Evolutionary conservation across 2,797 vertebrate species (phyloP), one percentile per base, ranked within the genome.

Genomic region (Alcedo atthis): DNA sequence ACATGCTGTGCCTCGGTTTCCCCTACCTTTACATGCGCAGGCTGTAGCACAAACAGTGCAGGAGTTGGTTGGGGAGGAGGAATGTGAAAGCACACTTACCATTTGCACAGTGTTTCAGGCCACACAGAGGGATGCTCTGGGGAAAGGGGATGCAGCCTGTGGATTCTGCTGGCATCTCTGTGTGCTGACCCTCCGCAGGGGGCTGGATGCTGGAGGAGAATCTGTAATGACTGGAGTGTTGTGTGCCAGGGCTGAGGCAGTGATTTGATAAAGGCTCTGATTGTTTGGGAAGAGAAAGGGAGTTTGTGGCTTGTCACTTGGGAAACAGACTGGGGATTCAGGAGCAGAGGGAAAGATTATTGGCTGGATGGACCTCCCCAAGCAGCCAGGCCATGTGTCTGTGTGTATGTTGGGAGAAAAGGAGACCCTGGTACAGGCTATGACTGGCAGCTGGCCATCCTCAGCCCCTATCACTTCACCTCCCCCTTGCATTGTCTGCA

Each of bases 261-360:
- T 11, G 57, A 89, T 87, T 97, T 66, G 25, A 92, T 98, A 94
- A 98, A 97, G 91, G 95, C 93, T 84, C 90, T 91, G 87, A 97
- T 97, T 98, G 97, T 98, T 96, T 96, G 95, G 90, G 89, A 93
- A 95, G 90, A 97, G 97, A 98, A 98, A 96, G 48, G 96, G 96
- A 96, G 95, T 96, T 96, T 97, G 97, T 98, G 95, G 94, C 84
- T 70, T 57, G 68, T 90, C 89, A 80, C 86, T 96, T 69, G 73
- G 74, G 90, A 96, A 97, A 98, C 97, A 98, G 97, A 97, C 95
- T 89, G 81, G 90, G 96, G 96, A 98, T 98, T 98, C 97, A 98
- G 79, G 4, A 12, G 79, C 11, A 7, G 64, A 86, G 87, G 89
- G 79, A 37, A 58, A 63, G 40, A 35, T 62, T 74, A 83, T 93